Evolutionary conservation across 2,113 vertebrate species (phyloP).

Genomic region (Hydropotes inermis): DNA sequence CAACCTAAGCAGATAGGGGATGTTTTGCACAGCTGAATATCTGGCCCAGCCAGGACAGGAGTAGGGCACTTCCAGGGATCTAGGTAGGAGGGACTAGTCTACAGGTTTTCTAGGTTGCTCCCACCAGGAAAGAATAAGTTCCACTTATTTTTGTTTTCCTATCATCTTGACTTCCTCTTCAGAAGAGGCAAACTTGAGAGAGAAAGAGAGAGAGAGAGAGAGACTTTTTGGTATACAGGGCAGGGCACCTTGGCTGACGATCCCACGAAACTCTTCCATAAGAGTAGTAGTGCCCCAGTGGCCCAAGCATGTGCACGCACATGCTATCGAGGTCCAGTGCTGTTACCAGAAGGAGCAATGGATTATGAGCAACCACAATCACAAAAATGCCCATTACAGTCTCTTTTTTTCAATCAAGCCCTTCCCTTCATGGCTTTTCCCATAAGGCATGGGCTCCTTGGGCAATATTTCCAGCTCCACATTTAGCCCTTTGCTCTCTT

Average conservation of each 20-base stretch:
- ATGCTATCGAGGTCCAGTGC: too few species aligned
- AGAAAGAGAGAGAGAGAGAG: too few species aligned
- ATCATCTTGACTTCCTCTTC: background rate
- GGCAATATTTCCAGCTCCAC: background rate
- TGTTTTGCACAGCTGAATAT: background rate
- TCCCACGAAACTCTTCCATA: background rate
- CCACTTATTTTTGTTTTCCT: background rate
- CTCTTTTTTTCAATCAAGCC: background rate
- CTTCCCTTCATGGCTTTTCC: background rate
- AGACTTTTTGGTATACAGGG: background rate
- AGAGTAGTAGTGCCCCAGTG: too few species aligned
- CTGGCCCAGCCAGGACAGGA: background rate
- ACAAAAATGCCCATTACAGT: background rate
- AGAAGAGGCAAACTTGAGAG: background rate
- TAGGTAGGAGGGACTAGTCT: background rate
- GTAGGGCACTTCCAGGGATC: background rate
- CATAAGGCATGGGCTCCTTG: background rate
- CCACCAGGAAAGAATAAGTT: background rate
- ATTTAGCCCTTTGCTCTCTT: background rate
- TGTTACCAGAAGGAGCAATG: background rate
- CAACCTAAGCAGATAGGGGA: background rate
- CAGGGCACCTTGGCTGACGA: background rate
- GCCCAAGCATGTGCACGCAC: rapidly evolving
- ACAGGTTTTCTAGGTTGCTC: background rate
- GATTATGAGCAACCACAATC: background rate